Percentiles rank a stretch among this genome's conserved stretches.
Evolutionary conservation across 2,113 vertebrate species (phyloP).

Genomic region (Thomomys bottae): DNA sequence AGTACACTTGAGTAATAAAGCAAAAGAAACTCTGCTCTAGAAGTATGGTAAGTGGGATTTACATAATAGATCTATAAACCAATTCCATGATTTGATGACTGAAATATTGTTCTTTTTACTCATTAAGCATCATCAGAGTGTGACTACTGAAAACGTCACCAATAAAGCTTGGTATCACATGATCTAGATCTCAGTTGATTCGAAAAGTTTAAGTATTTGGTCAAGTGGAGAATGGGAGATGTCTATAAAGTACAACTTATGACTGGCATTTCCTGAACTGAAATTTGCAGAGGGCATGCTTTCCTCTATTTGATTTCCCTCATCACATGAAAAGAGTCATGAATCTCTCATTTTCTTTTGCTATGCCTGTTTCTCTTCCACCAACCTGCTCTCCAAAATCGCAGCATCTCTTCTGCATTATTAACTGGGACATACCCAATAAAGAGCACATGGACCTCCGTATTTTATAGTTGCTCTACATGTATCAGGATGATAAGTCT

Average conservation of each 20-base stretch:
- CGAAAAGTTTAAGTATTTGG: neutral
- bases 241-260: neutral
- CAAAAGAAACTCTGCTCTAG: neutral
- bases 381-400: neutral
- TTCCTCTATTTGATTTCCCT: neutral
- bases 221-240: fast-evolving
- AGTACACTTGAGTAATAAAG: neutral
- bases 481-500: constrained; percentile 68
- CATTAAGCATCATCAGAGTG: neutral
- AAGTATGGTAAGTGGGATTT: neutral
- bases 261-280: neutral
- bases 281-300: neutral
- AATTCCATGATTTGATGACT: neutral
- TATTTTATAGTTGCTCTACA: constrained; percentile 76
- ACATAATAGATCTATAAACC: neutral
- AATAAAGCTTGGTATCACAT: neutral
- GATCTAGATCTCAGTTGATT: neutral
- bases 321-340: neutral
- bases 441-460: constrained; percentile 72
- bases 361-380: neutral
- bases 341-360: neutral
- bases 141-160: neutral
- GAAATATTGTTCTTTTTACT: neutral
- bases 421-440: constrained; percentile 81
- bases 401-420: constrained; percentile 75